Percentiles rank a stretch among this genome's conserved stretches.
Evolutionary conservation across 2,888 invertebrate species (phyloP).

Genomic region (Drosophila bunnanda): DNA sequence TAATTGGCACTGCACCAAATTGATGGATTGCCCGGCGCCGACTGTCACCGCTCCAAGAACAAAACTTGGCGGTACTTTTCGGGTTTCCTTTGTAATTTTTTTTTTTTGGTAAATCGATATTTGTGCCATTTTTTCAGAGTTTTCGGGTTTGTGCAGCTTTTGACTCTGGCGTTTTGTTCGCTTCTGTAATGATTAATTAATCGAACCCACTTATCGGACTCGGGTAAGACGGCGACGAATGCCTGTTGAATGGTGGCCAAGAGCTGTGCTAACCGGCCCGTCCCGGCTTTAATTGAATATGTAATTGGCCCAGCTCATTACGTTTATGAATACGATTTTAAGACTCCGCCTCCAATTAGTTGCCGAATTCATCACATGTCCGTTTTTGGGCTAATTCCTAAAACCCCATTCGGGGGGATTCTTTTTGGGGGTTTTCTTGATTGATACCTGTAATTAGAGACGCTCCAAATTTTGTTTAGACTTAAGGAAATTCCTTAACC

Average conservation of each 20-base stretch:
- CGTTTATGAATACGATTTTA: slow-evolving; percentile 73
- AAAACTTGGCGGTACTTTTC: slow-evolving; percentile 66
- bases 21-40: slow-evolving; percentile 84
- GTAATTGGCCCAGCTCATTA: slow-evolving; percentile 56
- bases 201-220: slow-evolving; percentile 60
- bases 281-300: slow-evolving; percentile 59
- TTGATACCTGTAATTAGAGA: slow-evolving; percentile 32
- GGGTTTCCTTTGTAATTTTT: slow-evolving; percentile 56
- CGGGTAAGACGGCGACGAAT: slow-evolving; percentile 16
- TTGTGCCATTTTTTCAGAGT: slow-evolving; percentile 49
- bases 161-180: slow-evolving; percentile 63
- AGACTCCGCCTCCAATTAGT: slow-evolving; percentile 56
- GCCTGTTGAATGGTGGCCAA: slow-evolving; percentile 62
- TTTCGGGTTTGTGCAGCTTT: slow-evolving; percentile 53
- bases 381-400: slow-evolving; percentile 18
- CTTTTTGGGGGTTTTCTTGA: slow-evolving; percentile 12
- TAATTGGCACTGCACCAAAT: slow-evolving; percentile 81
- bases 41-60: slow-evolving; percentile 65
- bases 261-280: slow-evolving; percentile 42
- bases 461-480: slow-evolving; percentile 5
- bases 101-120: slow-evolving; percentile 69
- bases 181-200: slow-evolving; percentile 77
- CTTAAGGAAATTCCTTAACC: not conserved
- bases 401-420: slow-evolving; percentile 29
- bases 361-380: slow-evolving; percentile 60